Conservation (phyloP, 2,113 vertebrate genomes). For the Guaruba guarouba region DNA sequence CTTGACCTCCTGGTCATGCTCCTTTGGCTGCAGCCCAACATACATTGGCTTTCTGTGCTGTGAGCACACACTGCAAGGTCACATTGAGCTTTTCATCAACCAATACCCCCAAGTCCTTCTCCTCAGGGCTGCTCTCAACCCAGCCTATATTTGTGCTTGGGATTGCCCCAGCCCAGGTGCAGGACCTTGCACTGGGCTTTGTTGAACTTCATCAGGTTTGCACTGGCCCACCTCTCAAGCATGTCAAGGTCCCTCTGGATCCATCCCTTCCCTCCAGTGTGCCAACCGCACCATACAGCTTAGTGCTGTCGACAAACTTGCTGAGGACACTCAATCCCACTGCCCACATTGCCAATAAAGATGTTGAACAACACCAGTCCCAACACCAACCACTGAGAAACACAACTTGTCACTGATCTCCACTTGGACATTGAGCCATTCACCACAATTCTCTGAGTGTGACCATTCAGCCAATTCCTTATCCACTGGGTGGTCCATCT, state of each 20-base stretch:
- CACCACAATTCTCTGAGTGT: background rate
- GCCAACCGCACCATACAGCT: background rate
- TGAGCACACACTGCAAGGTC: background rate
- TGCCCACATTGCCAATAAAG: background rate
- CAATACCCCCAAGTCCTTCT: background rate
- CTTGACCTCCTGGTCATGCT: background rate
- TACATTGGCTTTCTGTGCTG: background rate
- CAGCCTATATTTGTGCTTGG: background rate
- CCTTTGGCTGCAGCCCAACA: background rate
- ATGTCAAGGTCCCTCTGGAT: background rate
- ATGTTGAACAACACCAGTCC: background rate
- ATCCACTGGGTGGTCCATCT: background rate
- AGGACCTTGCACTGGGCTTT: background rate
- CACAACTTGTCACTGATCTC: background rate
- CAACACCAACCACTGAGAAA: background rate
- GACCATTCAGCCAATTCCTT: background rate
- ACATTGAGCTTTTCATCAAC: background rate
- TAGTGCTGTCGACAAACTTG: background rate
- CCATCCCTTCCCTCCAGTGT: background rate
- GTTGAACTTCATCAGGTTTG: background rate
- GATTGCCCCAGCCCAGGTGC: background rate
- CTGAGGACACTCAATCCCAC: background rate
- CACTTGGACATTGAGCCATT: background rate
- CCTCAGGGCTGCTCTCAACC: background rate
- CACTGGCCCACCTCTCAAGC: background rate